Conservation (phyloP, 2,797 vertebrate genomes). For the Molossus molossus region DNA sequence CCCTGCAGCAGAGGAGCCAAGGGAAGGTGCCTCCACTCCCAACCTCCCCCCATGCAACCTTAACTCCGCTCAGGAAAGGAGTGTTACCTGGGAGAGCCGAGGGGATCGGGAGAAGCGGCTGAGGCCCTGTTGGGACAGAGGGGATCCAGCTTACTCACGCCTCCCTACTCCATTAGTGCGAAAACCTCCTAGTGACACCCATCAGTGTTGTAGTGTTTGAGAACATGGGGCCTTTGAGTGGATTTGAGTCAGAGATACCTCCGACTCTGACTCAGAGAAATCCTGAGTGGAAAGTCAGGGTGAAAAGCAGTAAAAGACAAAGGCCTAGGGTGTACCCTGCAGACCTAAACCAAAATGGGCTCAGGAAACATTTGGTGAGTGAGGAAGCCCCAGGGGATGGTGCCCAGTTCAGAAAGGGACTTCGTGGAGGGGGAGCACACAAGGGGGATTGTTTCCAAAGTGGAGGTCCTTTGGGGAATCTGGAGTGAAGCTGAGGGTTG, state of each 20-base stretch:
- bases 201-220: not conserved
- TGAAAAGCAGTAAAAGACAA: constrained; percentile 48
- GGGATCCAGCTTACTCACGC: not conserved
- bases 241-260: not conserved
- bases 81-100: constrained; percentile 91
- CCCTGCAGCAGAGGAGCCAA: not conserved
- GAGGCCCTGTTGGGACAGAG: constrained; percentile 90
- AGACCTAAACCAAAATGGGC: not conserved
- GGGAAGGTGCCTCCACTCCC: not conserved
- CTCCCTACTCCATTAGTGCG: not conserved
- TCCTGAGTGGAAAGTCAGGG: not conserved
- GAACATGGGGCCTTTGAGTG: not conserved
- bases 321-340: not conserved
- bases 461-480: not conserved
- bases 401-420: not conserved
- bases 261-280: constrained; percentile 25
- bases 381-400: not conserved
- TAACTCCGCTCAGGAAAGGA: not conserved
- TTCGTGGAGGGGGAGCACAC: not conserved
- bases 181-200: not conserved
- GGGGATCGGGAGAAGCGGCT: constrained; percentile 91
- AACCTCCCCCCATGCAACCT: not conserved
- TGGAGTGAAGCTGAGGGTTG: not conserved
- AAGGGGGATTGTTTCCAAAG: not conserved
- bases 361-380: not conserved